Conservation (phyloP, 2,113 vertebrate species). For the Nycticryphes semicollaris region DNA sequence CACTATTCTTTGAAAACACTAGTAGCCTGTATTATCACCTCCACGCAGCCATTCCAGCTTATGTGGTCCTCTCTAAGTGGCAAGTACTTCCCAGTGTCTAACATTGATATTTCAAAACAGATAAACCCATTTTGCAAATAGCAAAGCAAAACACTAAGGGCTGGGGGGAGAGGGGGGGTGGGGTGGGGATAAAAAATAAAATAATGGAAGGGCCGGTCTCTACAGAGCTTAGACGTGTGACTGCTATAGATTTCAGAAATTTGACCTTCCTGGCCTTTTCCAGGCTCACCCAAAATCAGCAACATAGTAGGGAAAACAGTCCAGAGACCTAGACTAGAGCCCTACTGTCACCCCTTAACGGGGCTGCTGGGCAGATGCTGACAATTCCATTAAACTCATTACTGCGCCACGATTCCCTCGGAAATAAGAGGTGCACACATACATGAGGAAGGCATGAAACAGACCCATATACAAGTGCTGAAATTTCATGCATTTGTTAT, state of each 20-base stretch:
- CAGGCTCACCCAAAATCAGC: background rate
- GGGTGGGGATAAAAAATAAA: background rate
- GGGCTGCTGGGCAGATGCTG: background rate
- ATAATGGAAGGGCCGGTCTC: background rate
- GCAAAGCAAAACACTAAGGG: background rate
- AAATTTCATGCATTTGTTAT: background rate
- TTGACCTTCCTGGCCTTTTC: background rate
- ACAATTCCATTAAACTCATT: background rate
- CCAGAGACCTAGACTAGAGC: background rate
- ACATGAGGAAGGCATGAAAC: background rate
- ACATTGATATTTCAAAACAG: background rate
- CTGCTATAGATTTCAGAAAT: background rate
- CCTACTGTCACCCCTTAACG: background rate
- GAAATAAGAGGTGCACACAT: accelerated
- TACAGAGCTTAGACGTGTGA: background rate
- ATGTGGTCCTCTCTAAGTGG: background rate
- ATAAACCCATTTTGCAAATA: background rate
- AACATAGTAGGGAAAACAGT: background rate
- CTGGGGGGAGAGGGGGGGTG: accelerated
- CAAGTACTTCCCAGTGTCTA: background rate
- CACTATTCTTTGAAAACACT: background rate
- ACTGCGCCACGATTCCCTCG: no score
- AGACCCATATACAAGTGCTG: accelerated
- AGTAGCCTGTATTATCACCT: background rate
- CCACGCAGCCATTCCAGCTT: background rate